Evolutionary conservation across 2,888 invertebrate species (phyloP).

Genomic region (Disparrhopalites patrizii): DNA sequence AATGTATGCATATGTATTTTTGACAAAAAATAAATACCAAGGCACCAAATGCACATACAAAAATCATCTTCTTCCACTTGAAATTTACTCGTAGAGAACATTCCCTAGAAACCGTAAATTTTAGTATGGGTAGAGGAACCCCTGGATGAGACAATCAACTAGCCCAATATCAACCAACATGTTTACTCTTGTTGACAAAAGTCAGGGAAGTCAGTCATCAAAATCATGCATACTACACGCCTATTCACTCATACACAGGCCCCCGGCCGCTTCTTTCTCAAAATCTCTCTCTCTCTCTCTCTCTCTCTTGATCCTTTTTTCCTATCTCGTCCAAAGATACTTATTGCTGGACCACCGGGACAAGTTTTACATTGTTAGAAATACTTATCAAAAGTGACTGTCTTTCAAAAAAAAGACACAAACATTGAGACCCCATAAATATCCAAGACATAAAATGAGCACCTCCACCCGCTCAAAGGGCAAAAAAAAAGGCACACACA

Average conservation of each 20-base stretch:
- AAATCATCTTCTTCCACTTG: no score
- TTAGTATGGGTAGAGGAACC: background rate
- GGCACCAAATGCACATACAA: no score
- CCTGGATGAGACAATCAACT: background rate
- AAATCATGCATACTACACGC: background rate
- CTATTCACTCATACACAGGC: background rate
- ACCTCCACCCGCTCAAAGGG: no score
- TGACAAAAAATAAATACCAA: no score
- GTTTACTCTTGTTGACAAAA: background rate
- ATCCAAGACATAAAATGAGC: background rate
- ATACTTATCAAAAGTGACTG: conserved; percentile 1
- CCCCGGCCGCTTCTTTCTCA: no score
- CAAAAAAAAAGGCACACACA: no score
- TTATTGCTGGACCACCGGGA: background rate
- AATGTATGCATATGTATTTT: no score
- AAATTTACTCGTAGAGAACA: background rate
- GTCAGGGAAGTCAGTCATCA: no score
- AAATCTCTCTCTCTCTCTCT: no score
- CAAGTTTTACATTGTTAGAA: background rate
- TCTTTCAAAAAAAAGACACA: background rate
- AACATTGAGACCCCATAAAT: conserved; percentile 2
- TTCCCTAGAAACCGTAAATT: background rate
- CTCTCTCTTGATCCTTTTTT: no score
- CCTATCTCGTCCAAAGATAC: no score
- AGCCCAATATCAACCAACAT: background rate